Percentiles rank a stretch among this genome's conserved stretches.
Evolutionary conservation across 2,797 vertebrate genomes (phyloP).

Genomic region (Acanthornis magna): DNA sequence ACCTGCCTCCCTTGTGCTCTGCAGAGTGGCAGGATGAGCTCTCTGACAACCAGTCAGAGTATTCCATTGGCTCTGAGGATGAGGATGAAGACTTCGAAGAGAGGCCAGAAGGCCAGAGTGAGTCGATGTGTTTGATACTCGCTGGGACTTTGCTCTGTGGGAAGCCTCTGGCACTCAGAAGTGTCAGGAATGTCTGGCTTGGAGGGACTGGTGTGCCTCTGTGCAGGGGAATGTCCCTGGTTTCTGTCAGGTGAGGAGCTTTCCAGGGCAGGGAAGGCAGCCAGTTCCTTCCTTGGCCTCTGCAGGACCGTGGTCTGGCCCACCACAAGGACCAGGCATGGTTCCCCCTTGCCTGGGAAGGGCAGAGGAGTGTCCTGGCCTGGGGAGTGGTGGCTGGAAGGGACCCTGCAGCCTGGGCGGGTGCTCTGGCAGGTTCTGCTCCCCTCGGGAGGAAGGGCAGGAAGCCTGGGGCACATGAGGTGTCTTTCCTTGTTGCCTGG

Average conservation of each 20-base stretch:
- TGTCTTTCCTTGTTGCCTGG: not conserved
- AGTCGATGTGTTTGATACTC: constrained; percentile 38
- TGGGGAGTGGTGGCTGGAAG: not conserved
- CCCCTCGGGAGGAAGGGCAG: fast-evolving
- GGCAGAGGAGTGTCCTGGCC: not conserved
- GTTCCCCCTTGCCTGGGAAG: not conserved
- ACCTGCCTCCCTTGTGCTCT: not conserved
- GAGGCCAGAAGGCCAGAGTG: constrained; percentile 90
- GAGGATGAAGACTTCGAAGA: constrained; percentile 99
- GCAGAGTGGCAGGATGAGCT: constrained; percentile 98
- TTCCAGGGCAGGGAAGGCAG: not conserved
- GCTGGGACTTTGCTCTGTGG: not conserved
- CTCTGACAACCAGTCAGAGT: constrained; percentile 98
- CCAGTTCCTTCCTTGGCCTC: not conserved
- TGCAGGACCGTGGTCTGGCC: not conserved
- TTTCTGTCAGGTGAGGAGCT: not conserved
- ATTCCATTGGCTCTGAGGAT: constrained; percentile 97
- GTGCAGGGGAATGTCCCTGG: not conserved
- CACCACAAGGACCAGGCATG: not conserved
- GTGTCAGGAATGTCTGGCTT: not conserved
- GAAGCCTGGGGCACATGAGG: not conserved
- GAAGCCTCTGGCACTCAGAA: not conserved
- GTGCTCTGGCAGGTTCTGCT: not conserved
- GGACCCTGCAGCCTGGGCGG: not conserved
- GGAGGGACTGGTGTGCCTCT: not conserved